phyloP scores from a whole-genome alignment of 35 echinoderm and acorn worm species.

The Stichopus chloronotus region DNA sequence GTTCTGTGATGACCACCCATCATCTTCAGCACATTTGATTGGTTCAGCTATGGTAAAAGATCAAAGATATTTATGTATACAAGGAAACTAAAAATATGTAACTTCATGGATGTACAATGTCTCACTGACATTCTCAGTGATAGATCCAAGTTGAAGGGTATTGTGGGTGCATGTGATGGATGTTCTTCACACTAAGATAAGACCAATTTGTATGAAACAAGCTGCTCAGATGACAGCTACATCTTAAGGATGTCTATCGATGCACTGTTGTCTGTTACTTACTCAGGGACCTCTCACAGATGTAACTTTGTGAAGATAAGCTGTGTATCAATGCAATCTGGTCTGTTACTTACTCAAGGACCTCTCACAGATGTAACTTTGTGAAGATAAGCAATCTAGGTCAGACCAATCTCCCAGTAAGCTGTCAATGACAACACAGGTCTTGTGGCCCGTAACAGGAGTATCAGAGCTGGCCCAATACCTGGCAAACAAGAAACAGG shows the following conservation, averaged over 20 bases:
- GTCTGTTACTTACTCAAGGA: conserved; percentile 26
- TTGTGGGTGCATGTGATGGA: background rate
- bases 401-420: conserved; percentile 31
- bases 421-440: conserved; percentile 44
- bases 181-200: too few species aligned
- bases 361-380: conserved; percentile 53
- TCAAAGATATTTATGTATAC: background rate
- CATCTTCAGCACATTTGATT: conserved; percentile 61
- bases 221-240: too few species aligned
- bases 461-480: conserved; percentile 44
- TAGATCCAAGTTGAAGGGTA: background rate
- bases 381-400: conserved; percentile 9
- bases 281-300: conserved; percentile 58
- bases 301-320: conserved; percentile 10
- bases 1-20: conserved; percentile 59
- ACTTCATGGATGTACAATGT: background rate
- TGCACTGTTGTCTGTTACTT: background rate
- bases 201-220: too few species aligned
- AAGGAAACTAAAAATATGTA: background rate
- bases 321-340: background rate
- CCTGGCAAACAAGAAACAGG: background rate
- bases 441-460: conserved; percentile 16
- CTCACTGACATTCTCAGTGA: background rate
- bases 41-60: conserved; percentile 48
- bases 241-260: too few species aligned